A percentile compares a stretch with the other conserved stretches of the same genome.
Conservation (phyloP, 2,888 invertebrate genomes). For the Orthonychiurus folsomi region DNA sequence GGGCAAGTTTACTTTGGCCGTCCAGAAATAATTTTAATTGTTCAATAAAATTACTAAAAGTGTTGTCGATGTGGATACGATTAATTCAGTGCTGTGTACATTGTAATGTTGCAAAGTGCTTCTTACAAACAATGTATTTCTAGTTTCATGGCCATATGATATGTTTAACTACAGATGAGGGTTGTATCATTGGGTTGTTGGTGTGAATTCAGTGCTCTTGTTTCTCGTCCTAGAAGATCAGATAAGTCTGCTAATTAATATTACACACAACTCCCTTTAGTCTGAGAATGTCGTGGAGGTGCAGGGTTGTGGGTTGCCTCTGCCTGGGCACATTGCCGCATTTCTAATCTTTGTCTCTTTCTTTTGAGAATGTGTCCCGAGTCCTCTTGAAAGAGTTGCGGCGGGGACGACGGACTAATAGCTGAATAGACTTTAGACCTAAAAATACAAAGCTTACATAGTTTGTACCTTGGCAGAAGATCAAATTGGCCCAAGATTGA, state of each 20-base stretch:
- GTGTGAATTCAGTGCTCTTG: no score
- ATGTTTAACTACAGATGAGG: no score
- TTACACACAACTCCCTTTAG: not conserved
- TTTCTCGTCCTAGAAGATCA: not conserved
- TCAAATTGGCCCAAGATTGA: not conserved
- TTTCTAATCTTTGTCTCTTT: not conserved
- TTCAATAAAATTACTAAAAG: no score
- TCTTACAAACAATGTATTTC: no score
- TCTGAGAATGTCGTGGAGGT: not conserved
- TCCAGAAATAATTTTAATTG: no score
- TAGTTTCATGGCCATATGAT: no score
- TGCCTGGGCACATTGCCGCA: no score
- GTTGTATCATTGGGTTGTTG: no score
- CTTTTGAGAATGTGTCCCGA: not conserved
- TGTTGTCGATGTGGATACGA: no score
- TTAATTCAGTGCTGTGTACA: no score
- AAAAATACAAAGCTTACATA: not conserved
- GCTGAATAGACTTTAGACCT: not conserved
- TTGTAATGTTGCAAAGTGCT: no score
- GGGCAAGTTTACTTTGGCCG: no score
- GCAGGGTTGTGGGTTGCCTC: not conserved
- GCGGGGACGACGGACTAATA: not conserved
- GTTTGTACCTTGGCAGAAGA: not conserved
- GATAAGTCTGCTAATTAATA: not conserved
- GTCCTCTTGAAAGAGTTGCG: not conserved